Conservation (phyloP, 2,113 vertebrate genomes). For the Myotis brandtii region DNA sequence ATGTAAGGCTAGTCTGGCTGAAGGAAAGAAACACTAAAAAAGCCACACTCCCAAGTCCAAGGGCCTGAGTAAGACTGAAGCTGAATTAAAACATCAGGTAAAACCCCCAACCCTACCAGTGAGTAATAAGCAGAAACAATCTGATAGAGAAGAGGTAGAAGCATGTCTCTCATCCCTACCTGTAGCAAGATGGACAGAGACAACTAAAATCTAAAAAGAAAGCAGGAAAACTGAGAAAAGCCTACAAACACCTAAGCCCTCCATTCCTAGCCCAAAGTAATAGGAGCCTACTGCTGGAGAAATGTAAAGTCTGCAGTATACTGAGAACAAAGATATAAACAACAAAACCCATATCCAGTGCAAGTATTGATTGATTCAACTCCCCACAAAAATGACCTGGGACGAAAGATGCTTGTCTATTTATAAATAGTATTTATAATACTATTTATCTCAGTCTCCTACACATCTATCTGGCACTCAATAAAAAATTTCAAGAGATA, state of each 20-base stretch:
- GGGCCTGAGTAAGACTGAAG: background rate
- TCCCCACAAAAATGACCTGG: background rate
- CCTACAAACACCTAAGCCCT: background rate
- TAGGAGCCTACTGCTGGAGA: background rate
- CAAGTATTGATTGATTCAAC: background rate
- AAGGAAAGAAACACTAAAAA: background rate
- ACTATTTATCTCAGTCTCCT: background rate
- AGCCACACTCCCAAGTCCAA: background rate
- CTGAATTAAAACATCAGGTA: background rate
- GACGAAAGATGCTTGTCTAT: background rate
- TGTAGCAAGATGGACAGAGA: background rate
- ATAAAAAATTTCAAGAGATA: background rate
- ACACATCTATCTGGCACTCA: background rate
- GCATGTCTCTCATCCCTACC: background rate
- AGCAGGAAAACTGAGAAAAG: conserved; percentile 5
- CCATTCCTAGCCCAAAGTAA: background rate
- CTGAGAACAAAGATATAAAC: background rate
- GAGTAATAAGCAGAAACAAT: background rate
- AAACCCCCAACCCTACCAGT: background rate
- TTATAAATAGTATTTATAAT: background rate
- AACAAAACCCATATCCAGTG: conserved; percentile 16
- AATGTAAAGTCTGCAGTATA: background rate
- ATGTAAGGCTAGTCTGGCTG: background rate
- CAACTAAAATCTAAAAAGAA: conserved; percentile 6
- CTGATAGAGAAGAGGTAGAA: background rate